Base-by-base conservation (phyloP, 2,797 vertebrate genomes). In the Tangara arthus region DNA sequence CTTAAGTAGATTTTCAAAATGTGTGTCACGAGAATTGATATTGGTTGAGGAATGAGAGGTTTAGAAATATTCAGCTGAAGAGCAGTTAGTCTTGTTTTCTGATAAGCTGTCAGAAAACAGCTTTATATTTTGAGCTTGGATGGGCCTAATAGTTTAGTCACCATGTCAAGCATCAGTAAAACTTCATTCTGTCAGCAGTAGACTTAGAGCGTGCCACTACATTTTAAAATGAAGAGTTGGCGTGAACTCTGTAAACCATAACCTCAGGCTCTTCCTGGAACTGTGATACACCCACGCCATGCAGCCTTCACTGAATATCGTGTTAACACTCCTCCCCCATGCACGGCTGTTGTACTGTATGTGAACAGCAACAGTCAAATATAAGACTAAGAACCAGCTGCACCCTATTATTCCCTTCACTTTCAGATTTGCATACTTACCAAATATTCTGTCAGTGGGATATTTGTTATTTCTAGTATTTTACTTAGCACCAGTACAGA, bases 261-360 rank as follows among this genome's bases (percentile, higher is more conserved):
- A 97, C 96, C 96, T 96, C 94, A 93, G 95, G 96, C 95, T 96
- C 94, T 96, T 97, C 95, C 96, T 96, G 96, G 93, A 97, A 82
- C 95, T 96, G 94, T 93, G 94, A 94, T 96, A 89, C 96, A 88
- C 96, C 96, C 95, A 97, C 96, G 59, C 96, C 94, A 32, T 39
- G 95, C 94, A 97, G 94, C 95, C 96, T 95, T 94, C 95, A 19
- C 96, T 85, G 92, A 95, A 93, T 92, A 96, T 96, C 94, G 41
- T 91, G 84, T 92, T 96, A 96, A 95, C 95, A 93, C 94, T 96
- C 91, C 94, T 97, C 96, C 95, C 92, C 95, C 94, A 66, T 60
- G 77, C 96, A 93, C 93, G 94, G 95, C 95, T 97, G 96, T 96
- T 95, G 57, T 53, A 65, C 92, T 97, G 94, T 55, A 93, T 97